Evolutionary conservation across 2,797 vertebrate genomes (phyloP).

Genomic region (Hydrocynus forskahlii): DNA sequence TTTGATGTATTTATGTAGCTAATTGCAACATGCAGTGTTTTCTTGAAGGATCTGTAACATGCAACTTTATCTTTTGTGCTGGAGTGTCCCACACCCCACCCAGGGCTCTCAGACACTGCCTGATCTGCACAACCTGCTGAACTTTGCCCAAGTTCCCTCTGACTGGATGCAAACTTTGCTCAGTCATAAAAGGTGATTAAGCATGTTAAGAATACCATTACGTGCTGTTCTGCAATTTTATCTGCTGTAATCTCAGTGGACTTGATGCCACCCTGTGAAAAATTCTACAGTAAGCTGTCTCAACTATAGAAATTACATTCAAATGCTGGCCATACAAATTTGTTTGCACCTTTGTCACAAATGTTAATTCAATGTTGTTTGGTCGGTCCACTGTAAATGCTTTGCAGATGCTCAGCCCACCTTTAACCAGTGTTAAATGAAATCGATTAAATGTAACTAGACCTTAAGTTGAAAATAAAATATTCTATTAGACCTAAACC

Average conservation of each 20-base stretch:
- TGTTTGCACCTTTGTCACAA: too few species aligned
- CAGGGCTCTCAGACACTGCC: constrained; percentile 49
- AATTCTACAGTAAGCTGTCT: neutral
- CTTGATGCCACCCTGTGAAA: neutral
- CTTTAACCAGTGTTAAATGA: too few species aligned
- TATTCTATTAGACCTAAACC: too few species aligned
- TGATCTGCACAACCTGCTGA: constrained; percentile 42
- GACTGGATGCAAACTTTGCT: constrained; percentile 81
- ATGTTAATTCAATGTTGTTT: too few species aligned
- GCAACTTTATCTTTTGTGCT: neutral
- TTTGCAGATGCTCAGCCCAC: too few species aligned
- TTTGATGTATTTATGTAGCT: too few species aligned
- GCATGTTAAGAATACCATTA: constrained; percentile 69
- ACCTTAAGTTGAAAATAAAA: too few species aligned
- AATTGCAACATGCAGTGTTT: too few species aligned
- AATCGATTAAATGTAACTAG: too few species aligned
- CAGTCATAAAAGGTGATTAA: constrained; percentile 73
- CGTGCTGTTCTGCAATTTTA: constrained; percentile 6
- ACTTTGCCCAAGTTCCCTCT: constrained; percentile 77
- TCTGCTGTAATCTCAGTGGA: constrained; percentile 17
- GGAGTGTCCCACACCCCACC: neutral
- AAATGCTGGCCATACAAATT: neutral
- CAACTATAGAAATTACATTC: neutral
- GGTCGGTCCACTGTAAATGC: too few species aligned
- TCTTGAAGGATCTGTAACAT: neutral